Conservation (phyloP, 2,888 invertebrate species). For the Biston stratarius region DNA sequence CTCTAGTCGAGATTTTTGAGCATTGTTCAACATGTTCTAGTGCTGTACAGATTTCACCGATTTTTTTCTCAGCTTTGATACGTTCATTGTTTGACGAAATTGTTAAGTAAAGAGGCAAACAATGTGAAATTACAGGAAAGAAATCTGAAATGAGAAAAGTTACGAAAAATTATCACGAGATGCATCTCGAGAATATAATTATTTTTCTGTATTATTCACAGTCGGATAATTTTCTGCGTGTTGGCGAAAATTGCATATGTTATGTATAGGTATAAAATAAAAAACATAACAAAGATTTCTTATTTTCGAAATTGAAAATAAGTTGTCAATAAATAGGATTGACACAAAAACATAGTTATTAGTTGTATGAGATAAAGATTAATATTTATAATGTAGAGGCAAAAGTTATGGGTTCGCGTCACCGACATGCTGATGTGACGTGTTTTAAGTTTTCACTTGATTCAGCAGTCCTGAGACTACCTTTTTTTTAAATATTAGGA, state of each 20-base stretch:
- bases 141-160: conserved; percentile 14
- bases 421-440: too few species aligned
- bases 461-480: too few species aligned
- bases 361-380: too few species aligned
- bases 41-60: conserved; percentile 31
- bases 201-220: conserved; percentile 9
- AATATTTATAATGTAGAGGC: too few species aligned
- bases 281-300: too few species aligned
- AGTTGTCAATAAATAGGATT: too few species aligned
- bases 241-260: neutral
- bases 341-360: too few species aligned
- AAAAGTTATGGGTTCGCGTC: too few species aligned
- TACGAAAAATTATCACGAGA: conserved; percentile 14
- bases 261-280: too few species aligned
- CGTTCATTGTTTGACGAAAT: conserved; percentile 22
- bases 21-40: conserved; percentile 43
- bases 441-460: too few species aligned
- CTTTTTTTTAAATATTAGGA: too few species aligned
- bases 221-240: neutral
- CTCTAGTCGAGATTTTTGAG: conserved; percentile 42
- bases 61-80: conserved; percentile 13
- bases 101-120: conserved; percentile 19
- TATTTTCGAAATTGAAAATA: too few species aligned
- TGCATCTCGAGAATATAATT: conserved; percentile 17
- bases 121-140: conserved; percentile 15